Conservation (phyloP, 2,888 invertebrate species). For the Rotaria socialis region DNA sequence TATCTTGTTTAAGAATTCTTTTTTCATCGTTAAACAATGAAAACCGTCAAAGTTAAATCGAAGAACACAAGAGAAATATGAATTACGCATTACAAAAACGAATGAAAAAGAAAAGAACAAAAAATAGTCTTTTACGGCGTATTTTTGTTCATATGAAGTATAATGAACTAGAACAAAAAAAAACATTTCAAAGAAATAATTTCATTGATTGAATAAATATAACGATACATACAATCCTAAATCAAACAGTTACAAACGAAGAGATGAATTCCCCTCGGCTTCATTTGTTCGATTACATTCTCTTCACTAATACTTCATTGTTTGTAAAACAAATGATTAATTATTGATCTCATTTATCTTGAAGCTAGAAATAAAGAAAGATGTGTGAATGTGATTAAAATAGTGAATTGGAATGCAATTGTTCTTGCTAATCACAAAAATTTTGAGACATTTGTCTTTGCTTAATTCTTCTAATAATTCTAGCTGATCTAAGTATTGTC, state of each 20-base stretch:
- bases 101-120: neutral
- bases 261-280: neutral
- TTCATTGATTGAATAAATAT: too few species aligned
- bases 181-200: too few species aligned
- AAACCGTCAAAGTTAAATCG: neutral
- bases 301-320: conserved; percentile 25
- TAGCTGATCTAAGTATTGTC: too few species aligned
- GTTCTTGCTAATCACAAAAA: too few species aligned
- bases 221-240: neutral
- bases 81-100: neutral
- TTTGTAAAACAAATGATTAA: neutral
- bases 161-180: neutral
- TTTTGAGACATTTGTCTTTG: too few species aligned
- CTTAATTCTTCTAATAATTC: too few species aligned
- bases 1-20: neutral
- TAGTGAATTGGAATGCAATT: too few species aligned
- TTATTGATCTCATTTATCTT: neutral
- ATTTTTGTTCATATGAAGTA: neutral
- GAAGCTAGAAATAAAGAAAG: neutral
- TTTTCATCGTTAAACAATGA: neutral
- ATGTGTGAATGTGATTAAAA: too few species aligned
- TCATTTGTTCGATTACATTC: neutral
- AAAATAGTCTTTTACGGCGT: neutral
- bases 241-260: neutral
- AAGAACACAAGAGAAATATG: neutral